These are phyloP conservation scores for Micronycteris hirsuta DNA, from an alignment of 2,113 vertebrate species.

Conservation along the genomic window DNA sequence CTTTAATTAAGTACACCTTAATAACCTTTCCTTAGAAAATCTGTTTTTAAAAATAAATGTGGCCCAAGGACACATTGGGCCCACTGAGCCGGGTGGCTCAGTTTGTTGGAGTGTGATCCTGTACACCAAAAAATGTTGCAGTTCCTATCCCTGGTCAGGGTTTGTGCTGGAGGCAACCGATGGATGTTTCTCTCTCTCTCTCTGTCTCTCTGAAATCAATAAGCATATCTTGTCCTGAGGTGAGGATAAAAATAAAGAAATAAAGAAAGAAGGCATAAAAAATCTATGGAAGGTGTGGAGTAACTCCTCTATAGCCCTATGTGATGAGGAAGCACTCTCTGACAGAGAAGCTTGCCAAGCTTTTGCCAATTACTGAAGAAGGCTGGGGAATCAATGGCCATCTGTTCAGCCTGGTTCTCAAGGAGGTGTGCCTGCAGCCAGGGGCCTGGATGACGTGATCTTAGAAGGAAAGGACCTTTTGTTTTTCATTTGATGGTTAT, in stretches of 20 bases:
- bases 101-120: too few species aligned
- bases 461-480: slow-evolving; percentile 21
- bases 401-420: slow-evolving; percentile 61
- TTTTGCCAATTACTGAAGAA: slow-evolving; percentile 50
- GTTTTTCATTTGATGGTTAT: slow-evolving; percentile 35
- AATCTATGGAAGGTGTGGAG: slow-evolving; percentile 20
- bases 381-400: slow-evolving; percentile 30
- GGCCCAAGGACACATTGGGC: too few species aligned
- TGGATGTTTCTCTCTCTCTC: too few species aligned
- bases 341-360: slow-evolving; percentile 53
- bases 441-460: slow-evolving; percentile 29
- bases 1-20: slow-evolving; percentile 69
- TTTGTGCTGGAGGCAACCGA: too few species aligned
- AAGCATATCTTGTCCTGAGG: too few species aligned
- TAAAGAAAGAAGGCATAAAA: slow-evolving; percentile 17
- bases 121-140: too few species aligned
- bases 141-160: too few species aligned
- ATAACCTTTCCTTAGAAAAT: slow-evolving; percentile 53
- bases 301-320: slow-evolving; percentile 5
- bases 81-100: too few species aligned
- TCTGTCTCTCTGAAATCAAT: too few species aligned
- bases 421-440: not conserved
- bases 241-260: not conserved
- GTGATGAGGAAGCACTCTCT: slow-evolving; percentile 23
- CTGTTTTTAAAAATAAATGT: slow-evolving; percentile 19